Conservation (phyloP, 1,140 invertebrate genomes). For the Cydia fagiglandana region DNA sequence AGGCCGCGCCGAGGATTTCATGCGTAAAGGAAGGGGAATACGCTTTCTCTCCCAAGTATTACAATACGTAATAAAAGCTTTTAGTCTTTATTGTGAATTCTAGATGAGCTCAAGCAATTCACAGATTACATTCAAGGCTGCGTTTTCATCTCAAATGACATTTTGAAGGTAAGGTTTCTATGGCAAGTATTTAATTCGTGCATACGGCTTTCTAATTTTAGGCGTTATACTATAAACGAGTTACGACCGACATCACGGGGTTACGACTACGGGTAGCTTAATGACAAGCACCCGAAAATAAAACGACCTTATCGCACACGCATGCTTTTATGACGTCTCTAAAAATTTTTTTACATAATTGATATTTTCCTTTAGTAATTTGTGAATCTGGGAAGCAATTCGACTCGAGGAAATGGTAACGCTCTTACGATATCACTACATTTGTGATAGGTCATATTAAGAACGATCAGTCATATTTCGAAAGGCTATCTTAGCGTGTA, state of each 20-base stretch:
- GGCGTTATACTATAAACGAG: constrained; percentile 64
- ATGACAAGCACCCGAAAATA: constrained; percentile 68
- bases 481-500: no score
- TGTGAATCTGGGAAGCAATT: not conserved
- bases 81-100: constrained; percentile 37
- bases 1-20: constrained; percentile 31
- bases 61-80: constrained; percentile 32
- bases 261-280: constrained; percentile 63
- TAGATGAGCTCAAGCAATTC: constrained; percentile 40
- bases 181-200: constrained; percentile 47
- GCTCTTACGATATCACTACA: not conserved
- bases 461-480: no score
- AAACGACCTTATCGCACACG: constrained; percentile 60
- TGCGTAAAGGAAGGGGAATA: constrained; percentile 32
- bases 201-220: constrained; percentile 63
- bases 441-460: not conserved
- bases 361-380: constrained; percentile 34
- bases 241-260: constrained; percentile 66
- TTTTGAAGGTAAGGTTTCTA: constrained; percentile 38
- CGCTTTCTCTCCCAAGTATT: constrained; percentile 31
- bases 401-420: no score
- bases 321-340: constrained; percentile 49
- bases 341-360: constrained; percentile 46
- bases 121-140: constrained; percentile 23
- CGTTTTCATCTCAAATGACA: constrained; percentile 40